These are phyloP conservation scores for Craterocephalus amniculus DNA, from an alignment of 2,797 vertebrate genomes.

Conservation along the genomic window DNA sequence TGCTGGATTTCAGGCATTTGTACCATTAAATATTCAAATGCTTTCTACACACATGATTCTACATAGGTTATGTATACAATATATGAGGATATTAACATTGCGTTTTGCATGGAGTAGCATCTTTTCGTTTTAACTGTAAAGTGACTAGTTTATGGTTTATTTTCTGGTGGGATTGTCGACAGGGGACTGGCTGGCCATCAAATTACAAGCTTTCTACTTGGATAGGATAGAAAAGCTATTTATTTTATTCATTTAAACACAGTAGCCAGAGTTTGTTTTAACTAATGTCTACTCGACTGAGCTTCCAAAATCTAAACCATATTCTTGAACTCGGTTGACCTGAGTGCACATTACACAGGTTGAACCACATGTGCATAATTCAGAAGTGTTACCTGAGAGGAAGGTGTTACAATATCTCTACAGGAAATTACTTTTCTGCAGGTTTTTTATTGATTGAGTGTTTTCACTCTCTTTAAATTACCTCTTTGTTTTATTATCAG, in stretches of 20 bases:
- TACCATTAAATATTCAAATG: not conserved
- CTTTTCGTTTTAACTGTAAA: not conserved
- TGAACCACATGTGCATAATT: slow-evolving; percentile 27
- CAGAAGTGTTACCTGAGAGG: slow-evolving; percentile 56
- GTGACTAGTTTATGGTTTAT: slow-evolving; percentile 15
- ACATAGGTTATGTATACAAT: not conserved
- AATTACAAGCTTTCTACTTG: not conserved
- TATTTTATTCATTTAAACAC: slow-evolving; percentile 19
- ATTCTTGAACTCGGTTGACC: slow-evolving; percentile 27
- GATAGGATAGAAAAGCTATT: slow-evolving; percentile 26
- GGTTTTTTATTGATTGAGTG: slow-evolving; percentile 36
- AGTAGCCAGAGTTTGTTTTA: not conserved
- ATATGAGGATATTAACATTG: not conserved
- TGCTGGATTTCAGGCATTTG: slow-evolving; percentile 2
- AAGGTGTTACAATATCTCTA: slow-evolving; percentile 49
- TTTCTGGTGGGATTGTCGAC: slow-evolving; percentile 11
- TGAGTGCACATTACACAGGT: slow-evolving; percentile 15
- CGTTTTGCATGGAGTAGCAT: not conserved
- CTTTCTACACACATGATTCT: not conserved
- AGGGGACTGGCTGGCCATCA: not conserved
- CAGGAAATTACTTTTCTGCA: slow-evolving; percentile 70
- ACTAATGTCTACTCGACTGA: not conserved
- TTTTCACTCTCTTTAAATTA: slow-evolving; percentile 38
- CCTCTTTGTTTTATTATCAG: slow-evolving; percentile 23
- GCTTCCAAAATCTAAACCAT: slow-evolving; percentile 46